Evolutionary conservation across 2,113 vertebrate species (phyloP), one percentile per base, ranked within the genome.

Genomic region (Mesoclemmys tuberculata): DNA sequence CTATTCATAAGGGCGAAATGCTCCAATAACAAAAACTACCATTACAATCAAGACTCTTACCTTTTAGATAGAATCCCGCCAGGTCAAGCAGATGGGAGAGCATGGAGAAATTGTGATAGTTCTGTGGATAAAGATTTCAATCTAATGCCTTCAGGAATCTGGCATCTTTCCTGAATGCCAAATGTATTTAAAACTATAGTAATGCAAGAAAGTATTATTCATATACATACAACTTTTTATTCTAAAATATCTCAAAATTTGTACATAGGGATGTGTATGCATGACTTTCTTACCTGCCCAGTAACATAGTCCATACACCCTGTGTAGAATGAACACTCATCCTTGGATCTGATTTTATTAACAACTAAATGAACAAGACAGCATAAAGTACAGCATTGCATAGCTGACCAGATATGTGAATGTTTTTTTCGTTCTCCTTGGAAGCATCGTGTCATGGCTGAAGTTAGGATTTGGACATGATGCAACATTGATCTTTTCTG

Each of bases 221-320:
- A 10, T 77, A 85, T 89, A 54, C 2, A 5, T 4, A 0, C 4
- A 14, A 3, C 83, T 83, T 88, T 83, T 29, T 91, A 0, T 81
- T 41, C 10, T 82, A 79, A 64, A 90, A 10, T 85, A 84, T 49
- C 75, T 89, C 44, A 68, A 48, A 52, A 26, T 82, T 77, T 0
- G 0, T 84, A 56, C 52, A 48, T 82, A 31, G 7, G 78, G 26
- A 18, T 55, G 27, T 0, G 1, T 79, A 44, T 1, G 1, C 18
- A 80, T 44, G 78, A n/a, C 68, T 26, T 95, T n/a, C n/a, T 68
- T 68, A 92, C 21, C 12, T n/a, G 51, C 75, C 41, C 4, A 22
- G n/a, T 1, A 0, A 58, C 49, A 38, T 38, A 31, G 18, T 21
- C 49, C 4, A 55, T 82, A 88, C 90, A 92, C 85, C n/a, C 26